Conservation (phyloP, 2,888 invertebrate genomes). For the Tachystola acroxantha region DNA sequence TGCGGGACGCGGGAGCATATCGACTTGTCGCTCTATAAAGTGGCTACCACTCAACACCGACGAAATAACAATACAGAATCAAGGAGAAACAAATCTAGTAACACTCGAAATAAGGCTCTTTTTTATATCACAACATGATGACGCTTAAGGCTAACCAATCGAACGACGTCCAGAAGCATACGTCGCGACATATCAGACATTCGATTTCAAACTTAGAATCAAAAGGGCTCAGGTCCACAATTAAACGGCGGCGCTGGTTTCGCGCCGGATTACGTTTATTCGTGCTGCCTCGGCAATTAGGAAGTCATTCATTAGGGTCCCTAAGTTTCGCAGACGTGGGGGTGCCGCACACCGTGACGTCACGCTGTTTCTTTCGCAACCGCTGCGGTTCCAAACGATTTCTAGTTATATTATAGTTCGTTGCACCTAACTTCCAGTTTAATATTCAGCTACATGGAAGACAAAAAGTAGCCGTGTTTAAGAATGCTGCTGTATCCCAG, state of each 20-base stretch:
- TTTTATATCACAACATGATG: constrained; percentile 29
- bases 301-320: constrained; percentile 78
- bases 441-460: constrained; percentile 34
- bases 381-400: constrained; percentile 38
- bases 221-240: constrained; percentile 64
- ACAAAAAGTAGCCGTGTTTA: constrained; percentile 58
- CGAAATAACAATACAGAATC: constrained; percentile 9
- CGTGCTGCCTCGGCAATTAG: constrained; percentile 75
- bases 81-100: constrained; percentile 29
- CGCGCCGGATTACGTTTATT: constrained; percentile 71
- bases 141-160: constrained; percentile 39
- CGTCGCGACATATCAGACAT: constrained; percentile 54
- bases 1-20: constrained; percentile 68
- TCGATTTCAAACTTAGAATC: constrained; percentile 65
- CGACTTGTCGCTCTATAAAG: constrained; percentile 60
- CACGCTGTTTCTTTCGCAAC: constrained; percentile 52
- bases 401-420: too few relatives aligned
- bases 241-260: constrained; percentile 54
- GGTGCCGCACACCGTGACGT: constrained; percentile 66
- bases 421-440: constrained; percentile 29
- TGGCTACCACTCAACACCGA: constrained; percentile 20
- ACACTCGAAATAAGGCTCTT: constrained; percentile 37
- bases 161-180: constrained; percentile 49
- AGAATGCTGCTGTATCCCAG: constrained; percentile 49
- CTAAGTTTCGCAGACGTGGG: constrained; percentile 77